These are phyloP conservation scores for Bothrops jararaca DNA, from an alignment of 2,113 vertebrate species.

Conservation along the genomic window DNA sequence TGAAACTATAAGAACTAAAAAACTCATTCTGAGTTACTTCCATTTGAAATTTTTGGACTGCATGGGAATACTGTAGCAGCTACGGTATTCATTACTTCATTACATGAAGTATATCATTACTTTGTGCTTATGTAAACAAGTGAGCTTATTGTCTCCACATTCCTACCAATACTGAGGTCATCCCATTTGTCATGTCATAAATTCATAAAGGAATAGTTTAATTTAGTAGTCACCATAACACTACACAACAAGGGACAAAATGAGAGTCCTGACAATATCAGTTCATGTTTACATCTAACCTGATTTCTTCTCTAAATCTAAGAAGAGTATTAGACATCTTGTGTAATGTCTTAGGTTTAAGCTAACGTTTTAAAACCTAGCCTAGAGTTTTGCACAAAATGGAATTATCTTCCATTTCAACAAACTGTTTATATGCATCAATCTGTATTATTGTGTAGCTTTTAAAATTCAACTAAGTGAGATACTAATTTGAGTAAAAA, in stretches of 20 bases:
- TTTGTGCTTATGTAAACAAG: background rate
- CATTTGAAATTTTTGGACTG: background rate
- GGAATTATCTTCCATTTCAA: background rate
- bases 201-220: background rate
- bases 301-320: background rate
- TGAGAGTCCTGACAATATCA: slow-evolving; percentile 28
- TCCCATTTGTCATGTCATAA: slow-evolving; percentile 14
- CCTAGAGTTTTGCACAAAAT: background rate
- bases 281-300: background rate
- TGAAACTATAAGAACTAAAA: background rate
- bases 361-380: background rate
- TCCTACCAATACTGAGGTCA: background rate
- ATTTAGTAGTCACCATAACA: slow-evolving; percentile 1
- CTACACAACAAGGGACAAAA: slow-evolving; percentile 30
- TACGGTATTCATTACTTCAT: background rate
- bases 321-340: background rate
- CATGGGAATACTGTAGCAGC: background rate
- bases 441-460: background rate
- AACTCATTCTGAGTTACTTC: background rate
- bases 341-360: background rate
- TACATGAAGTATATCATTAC: background rate
- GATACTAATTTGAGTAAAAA: background rate
- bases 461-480: background rate
- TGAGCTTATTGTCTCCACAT: background rate
- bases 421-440: background rate